Base-by-base conservation (phyloP, 2,888 invertebrate genomes). In the Drosophila flavopinicola region DNA sequence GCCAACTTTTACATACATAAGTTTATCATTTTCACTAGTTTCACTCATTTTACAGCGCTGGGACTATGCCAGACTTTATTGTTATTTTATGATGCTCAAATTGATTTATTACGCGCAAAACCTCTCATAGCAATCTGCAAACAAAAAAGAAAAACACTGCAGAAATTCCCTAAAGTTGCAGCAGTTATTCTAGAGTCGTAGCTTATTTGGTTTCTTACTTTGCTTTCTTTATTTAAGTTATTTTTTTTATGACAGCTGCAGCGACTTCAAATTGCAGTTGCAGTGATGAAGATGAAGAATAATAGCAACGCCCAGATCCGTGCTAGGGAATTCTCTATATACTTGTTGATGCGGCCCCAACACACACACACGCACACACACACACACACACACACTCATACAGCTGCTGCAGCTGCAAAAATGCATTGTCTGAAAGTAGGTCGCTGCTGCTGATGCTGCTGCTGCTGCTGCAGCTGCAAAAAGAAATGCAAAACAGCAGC, bases 351-450 rank as follows among this genome's bases (percentile, higher is more conserved):
- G 78, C 85, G 63, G 53, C 84, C 41, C 39, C 58, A 60, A 63
- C 27, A 32, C 32, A 20, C 20, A 4, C 2, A 35, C 29, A 30
- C 33, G 45, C 47, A 23, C 37, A 37, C 39, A 30, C 4, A 30
- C 37, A 41, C 24, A 41, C 9, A 38, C 17, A 38, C 10, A 17
- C 11, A 53, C 17, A 63, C 27, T 13, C 1, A 35, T 24, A 24
- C 6, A 37, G 54, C 54, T 53, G 42, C 27, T 65, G 78, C 78
- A 78, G 75, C 58, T 78, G 79, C 73, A 79, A 63, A 66, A 85
- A 83, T 84, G 86, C 85, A 80, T 84, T 85, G 67, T 80, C 47
- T 42, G 47, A 86, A 80, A 84, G 67, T 80, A 80, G 80, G 80
- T 80, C 80, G 74, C 61, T 49, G 41, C 20, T 33, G 20, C 52